Evolutionary conservation across 1,140 invertebrate genomes (phyloP).

Genomic region (Drosophila quadrilineata): DNA sequence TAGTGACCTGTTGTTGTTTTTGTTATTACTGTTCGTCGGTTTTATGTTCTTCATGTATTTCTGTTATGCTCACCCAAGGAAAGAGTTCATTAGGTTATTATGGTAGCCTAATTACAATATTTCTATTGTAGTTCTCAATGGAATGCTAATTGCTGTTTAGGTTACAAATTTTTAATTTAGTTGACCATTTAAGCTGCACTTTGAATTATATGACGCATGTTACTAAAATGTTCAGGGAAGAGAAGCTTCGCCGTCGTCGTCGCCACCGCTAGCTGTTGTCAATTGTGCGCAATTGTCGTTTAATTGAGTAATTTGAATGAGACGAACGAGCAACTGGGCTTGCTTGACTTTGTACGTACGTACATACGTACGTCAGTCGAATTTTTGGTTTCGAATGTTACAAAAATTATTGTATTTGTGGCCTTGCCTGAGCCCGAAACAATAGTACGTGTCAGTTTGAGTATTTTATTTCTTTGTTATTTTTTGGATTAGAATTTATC

Average conservation of each 20-base stretch:
- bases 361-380: conserved; percentile 22
- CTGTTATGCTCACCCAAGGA: conserved; percentile 1
- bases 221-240: conserved; percentile 26
- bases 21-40: background rate
- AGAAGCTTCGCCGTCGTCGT: conserved; percentile 16
- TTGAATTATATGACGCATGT: conserved; percentile 42
- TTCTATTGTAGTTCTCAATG: no score
- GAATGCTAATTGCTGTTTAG: conserved; percentile 3
- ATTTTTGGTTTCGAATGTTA: conserved; percentile 44
- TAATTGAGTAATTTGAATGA: conserved; percentile 62
- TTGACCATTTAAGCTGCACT: conserved; percentile 18
- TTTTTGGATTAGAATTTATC: conserved; percentile 5
- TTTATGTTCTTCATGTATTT: background rate
- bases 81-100: conserved; percentile 14
- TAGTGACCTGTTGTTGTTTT: conserved; percentile 20
- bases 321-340: conserved; percentile 29
- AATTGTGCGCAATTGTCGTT: conserved; percentile 61
- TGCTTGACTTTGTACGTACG: conserved; percentile 7
- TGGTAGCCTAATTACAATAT: conserved; percentile 9
- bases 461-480: no score
- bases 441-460: conserved; percentile 22
- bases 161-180: conserved; percentile 7
- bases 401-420: conserved; percentile 19
- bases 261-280: conserved; percentile 36
- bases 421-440: conserved; percentile 6